Conservation (phyloP, 2,113 vertebrate species). For the Electrona antarctica region DNA sequence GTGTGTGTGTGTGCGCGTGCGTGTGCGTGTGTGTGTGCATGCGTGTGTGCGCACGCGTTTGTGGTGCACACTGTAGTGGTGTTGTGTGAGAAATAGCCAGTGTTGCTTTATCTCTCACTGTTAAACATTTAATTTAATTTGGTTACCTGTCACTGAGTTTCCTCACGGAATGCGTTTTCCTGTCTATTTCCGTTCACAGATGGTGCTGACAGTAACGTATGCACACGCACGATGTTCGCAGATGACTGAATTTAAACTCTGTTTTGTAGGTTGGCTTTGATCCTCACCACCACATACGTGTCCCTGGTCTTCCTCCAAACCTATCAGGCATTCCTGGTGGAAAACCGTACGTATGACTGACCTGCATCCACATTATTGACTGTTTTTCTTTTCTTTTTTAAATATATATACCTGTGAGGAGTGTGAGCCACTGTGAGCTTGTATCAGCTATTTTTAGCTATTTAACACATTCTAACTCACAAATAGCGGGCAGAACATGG, state of each 20-base stretch:
- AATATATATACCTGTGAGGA: no score
- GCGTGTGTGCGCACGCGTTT: no score
- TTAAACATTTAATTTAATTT: neutral
- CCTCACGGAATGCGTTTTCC: no score
- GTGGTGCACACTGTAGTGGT: neutral
- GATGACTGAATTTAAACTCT: neutral
- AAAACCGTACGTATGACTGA: slow-evolving; percentile 86
- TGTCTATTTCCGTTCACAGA: no score
- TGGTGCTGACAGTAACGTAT: no score
- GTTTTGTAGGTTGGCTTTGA: slow-evolving; percentile 89
- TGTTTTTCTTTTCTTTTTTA: neutral
- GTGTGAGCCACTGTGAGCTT: no score
- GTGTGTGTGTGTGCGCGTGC: no score
- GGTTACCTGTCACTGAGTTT: neutral
- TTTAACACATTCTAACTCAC: no score
- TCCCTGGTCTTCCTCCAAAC: slow-evolving; percentile 87
- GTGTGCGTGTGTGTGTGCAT: no score
- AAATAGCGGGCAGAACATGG: no score
- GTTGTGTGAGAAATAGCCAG: neutral
- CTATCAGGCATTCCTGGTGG: slow-evolving; percentile 91
- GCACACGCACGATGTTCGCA: no score
- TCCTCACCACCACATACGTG: slow-evolving; percentile 91
- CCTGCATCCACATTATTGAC: neutral
- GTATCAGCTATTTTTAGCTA: no score
- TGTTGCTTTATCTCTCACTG: neutral